phyloP scores from a whole-genome alignment of 2,888 invertebrate species.

The Troglohyphantes excavatus region DNA sequence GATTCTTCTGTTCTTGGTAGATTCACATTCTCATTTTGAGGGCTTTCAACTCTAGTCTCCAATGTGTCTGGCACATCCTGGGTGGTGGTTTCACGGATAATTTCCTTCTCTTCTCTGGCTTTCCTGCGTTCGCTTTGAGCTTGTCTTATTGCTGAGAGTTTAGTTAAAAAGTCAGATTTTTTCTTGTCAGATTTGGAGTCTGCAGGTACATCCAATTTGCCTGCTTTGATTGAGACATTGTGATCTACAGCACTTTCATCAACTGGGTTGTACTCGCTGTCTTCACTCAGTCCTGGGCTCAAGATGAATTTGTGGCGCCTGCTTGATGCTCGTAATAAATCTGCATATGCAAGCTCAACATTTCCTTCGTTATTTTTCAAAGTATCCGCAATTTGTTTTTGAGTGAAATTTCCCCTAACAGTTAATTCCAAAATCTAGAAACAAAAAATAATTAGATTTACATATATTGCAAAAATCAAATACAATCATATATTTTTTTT shows the following conservation, averaged over 20 bases:
- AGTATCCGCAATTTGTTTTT: conserved; percentile 88
- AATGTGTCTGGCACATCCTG: conserved; percentile 18
- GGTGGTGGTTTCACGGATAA: conserved; percentile 47
- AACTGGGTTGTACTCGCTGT: conserved; percentile 60
- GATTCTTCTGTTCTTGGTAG: neutral
- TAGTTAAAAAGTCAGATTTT: conserved; percentile 74
- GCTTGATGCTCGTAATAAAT: conserved; percentile 88
- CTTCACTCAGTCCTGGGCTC: conserved; percentile 73
- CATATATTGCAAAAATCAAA: too few species aligned
- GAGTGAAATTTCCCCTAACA: conserved; percentile 87
- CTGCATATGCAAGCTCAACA: conserved; percentile 87
- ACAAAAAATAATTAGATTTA: neutral
- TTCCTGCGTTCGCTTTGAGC: conserved; percentile 75
- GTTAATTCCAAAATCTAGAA: conserved; percentile 86
- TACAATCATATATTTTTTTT: too few species aligned
- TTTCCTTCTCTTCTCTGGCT: conserved; percentile 75
- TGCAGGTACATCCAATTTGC: conserved; percentile 7
- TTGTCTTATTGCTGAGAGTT: conserved; percentile 61
- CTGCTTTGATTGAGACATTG: neutral
- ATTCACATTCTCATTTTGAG: neutral
- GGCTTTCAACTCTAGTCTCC: neutral
- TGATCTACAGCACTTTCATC: conserved; percentile 32
- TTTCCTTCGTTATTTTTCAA: conserved; percentile 89
- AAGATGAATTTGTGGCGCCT: conserved; percentile 67
- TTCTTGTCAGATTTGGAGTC: conserved; percentile 68